Evolutionary conservation across 2,888 invertebrate genomes (phyloP).

Genomic region (Conops quadrifasciatus): DNA sequence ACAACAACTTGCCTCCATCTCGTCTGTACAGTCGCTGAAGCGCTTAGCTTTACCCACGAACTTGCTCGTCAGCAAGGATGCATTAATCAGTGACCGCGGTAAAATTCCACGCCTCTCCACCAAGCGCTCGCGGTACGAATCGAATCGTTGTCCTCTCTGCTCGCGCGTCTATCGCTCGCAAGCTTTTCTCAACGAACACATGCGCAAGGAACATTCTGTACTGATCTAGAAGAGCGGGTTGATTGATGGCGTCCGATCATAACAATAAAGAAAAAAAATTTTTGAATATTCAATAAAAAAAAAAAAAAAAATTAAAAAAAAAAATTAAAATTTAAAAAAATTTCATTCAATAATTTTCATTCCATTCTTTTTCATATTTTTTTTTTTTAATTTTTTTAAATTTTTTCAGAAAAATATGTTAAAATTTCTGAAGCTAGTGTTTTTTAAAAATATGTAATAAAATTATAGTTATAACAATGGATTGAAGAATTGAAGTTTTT

Average conservation of each 20-base stretch:
- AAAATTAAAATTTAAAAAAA: too few species aligned
- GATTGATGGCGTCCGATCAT: constrained; percentile 5
- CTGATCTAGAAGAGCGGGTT: constrained; percentile 40
- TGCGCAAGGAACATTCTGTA: constrained; percentile 65
- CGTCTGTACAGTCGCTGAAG: constrained; percentile 55
- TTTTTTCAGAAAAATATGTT: too few species aligned
- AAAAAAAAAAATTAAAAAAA: too few species aligned
- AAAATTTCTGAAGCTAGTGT: too few species aligned
- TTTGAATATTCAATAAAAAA: too few species aligned
- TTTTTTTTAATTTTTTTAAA: too few species aligned
- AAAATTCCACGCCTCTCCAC: constrained; percentile 54
- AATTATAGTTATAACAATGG: too few species aligned
- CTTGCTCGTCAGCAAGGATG: constrained; percentile 52
- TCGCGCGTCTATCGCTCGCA: constrained; percentile 63
- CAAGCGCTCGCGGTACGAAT: constrained; percentile 56
- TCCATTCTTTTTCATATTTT: too few species aligned
- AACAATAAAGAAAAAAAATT: not conserved
- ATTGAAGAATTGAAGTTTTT: too few species aligned
- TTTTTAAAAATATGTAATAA: too few species aligned
- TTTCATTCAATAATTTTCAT: too few species aligned
- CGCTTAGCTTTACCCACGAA: constrained; percentile 54
- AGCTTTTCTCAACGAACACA: constrained; percentile 64
- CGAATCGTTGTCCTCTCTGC: constrained; percentile 63
- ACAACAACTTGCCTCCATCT: constrained; percentile 61
- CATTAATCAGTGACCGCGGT: constrained; percentile 46